Base-by-base conservation (phyloP, 2,888 invertebrate species). In the Odontomyia ornata region DNA sequence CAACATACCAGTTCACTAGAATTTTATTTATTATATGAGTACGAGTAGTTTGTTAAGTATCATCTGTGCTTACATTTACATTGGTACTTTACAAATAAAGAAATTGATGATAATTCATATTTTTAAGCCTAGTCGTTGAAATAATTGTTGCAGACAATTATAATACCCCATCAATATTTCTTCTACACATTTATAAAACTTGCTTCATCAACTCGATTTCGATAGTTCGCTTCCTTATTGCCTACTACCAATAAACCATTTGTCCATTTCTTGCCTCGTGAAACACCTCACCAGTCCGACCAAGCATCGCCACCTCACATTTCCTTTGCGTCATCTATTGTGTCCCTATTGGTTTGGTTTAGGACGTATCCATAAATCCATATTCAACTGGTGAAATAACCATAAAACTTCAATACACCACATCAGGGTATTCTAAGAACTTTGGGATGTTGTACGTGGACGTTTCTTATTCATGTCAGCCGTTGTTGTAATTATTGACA, bases 311-410 rank as follows among this genome's bases (percentile, higher is more conserved):
- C 7, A 52, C 52, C 3, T 52, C n/a, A 52, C 52, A 4, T 4
- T 13, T 9, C 52, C 52, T 52, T 52, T 15, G 3, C 2, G 2
- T 15, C 52, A 52, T 52, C 18, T 15, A 52, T 52, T 52, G 7
- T n/a, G n/a, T 52, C 13, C 52, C 52, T 52, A 15, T 15, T 52
- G 13, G 52, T 52, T 52, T 18, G 52, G 52, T 52, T 36, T 3
- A 36, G 36, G 36, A 36, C 3, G 36, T 36, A 36, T 36, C 36
- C 36, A 52, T 52, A 52, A 52, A 52, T 52, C 52, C 52, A 52
- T 52, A 52, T 52, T 52, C 52, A 52, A 52, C 52, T 52, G 52
- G 52, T 52, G 52, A 18, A 52, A 4, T 52, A 52, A 15, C 52
- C 52, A 52, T 52, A 52, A 52, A 52, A 52, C 18, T 52, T 15